Conservation (phyloP, 2,888 invertebrate species). For the Phrixothrix hirtus region DNA sequence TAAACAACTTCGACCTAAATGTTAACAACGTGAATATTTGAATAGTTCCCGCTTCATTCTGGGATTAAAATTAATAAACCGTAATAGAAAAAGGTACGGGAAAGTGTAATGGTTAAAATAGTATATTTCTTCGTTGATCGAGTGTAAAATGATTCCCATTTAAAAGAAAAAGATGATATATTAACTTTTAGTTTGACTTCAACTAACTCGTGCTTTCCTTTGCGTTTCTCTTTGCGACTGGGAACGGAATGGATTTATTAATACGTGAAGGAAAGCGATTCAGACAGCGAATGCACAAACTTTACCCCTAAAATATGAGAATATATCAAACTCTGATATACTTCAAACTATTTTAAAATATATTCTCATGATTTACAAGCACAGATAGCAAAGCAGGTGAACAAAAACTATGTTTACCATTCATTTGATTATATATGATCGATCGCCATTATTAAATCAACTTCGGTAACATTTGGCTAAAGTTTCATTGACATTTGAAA, state of each 20-base stretch:
- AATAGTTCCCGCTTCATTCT: slow-evolving; percentile 1
- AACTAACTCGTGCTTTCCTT: background rate
- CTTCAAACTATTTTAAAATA: slow-evolving; percentile 7
- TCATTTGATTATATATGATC: background rate
- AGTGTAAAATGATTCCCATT: slow-evolving; percentile 12
- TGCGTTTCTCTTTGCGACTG: background rate
- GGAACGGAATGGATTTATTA: background rate
- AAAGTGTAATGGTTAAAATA: background rate
- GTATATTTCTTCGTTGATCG: slow-evolving; percentile 5
- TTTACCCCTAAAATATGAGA: slow-evolving; percentile 16
- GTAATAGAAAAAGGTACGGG: background rate
- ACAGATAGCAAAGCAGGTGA: slow-evolving; percentile 3
- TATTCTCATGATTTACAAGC: slow-evolving; percentile 12
- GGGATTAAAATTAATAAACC: background rate
- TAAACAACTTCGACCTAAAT: slow-evolving; percentile 29
- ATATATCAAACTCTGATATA: slow-evolving; percentile 15
- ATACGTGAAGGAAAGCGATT: background rate
- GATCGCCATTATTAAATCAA: background rate
- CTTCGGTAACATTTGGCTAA: background rate
- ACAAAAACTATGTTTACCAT: background rate
- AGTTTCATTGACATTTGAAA: too few relatives aligned
- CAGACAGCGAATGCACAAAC: slow-evolving; percentile 3
- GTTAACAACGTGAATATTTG: slow-evolving; percentile 21
- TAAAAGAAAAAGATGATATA: slow-evolving; percentile 9
- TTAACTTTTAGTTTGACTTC: background rate